Evolutionary conservation across 2,113 vertebrate genomes (phyloP).

Genomic region (Psilopsiagon aymara): DNA sequence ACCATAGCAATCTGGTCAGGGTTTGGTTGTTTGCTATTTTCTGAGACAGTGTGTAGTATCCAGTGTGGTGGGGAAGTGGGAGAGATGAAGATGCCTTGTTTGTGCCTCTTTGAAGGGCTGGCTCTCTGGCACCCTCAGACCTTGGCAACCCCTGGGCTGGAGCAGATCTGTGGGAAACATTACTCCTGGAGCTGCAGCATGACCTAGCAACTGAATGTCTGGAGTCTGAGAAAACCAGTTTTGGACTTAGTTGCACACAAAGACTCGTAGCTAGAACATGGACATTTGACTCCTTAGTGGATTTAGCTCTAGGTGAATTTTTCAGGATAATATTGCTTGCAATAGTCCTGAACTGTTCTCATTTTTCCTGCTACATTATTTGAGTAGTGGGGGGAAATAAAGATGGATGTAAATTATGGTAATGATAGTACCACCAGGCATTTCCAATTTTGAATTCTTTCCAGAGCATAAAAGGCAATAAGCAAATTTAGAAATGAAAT

Average conservation of each 20-base stretch:
- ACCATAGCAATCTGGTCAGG: background rate
- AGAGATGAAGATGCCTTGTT: background rate
- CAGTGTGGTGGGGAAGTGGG: fast-evolving
- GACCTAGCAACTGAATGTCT: background rate
- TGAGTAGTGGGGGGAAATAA: background rate
- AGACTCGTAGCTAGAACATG: background rate
- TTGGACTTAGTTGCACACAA: background rate
- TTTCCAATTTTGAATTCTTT: background rate
- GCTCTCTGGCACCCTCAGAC: background rate
- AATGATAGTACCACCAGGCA: background rate
- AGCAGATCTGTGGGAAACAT: background rate
- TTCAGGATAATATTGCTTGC: background rate
- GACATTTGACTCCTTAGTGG: background rate
- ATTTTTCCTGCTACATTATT: background rate
- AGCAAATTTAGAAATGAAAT: background rate
- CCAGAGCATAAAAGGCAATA: background rate
- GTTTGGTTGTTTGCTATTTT: background rate
- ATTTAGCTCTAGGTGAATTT: background rate
- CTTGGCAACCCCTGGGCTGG: background rate
- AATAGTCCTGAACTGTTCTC: background rate
- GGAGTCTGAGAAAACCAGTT: background rate
- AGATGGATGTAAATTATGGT: background rate
- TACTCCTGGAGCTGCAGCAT: background rate
- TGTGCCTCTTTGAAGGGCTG: background rate
- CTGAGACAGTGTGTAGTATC: background rate